Evolutionary conservation across 2,888 invertebrate species (phyloP).

Genomic region (Galerucella calmariensis): DNA sequence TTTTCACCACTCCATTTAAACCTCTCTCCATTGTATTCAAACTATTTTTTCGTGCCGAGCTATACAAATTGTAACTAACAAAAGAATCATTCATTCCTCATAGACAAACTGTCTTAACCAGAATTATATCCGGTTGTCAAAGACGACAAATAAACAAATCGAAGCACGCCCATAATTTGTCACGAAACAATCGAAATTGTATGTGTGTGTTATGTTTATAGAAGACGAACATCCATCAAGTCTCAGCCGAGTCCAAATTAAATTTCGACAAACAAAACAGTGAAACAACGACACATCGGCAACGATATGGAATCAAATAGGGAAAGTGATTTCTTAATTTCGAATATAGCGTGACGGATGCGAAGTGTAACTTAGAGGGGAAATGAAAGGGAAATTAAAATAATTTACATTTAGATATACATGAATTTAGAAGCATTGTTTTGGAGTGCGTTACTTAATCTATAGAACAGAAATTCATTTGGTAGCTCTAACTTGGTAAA

Average conservation of each 20-base stretch:
- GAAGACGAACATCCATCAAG: constrained; percentile 29
- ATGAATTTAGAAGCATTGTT: neutral
- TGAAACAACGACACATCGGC: constrained; percentile 42
- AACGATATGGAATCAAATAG: constrained; percentile 40
- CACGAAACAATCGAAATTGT: constrained; percentile 33
- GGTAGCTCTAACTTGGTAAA: too few relatives aligned
- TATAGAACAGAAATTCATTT: too few relatives aligned
- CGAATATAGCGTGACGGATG: constrained; percentile 29
- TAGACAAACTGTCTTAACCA: constrained; percentile 25
- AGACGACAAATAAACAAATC: constrained; percentile 33
- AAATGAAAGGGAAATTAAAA: constrained; percentile 5
- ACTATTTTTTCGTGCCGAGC: neutral
- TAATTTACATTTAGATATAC: neutral
- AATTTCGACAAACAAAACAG: constrained; percentile 45
- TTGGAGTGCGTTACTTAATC: neutral
- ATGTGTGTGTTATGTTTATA: constrained; percentile 24
- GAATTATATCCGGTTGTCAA: constrained; percentile 23
- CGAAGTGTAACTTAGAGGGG: neutral
- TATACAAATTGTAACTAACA: neutral
- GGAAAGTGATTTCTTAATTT: constrained; percentile 46
- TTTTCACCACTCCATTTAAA: neutral
- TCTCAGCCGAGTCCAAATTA: constrained; percentile 38
- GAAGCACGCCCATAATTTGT: constrained; percentile 31
- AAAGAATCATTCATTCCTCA: neutral
- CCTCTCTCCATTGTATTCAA: neutral